phyloP scores from a whole-genome alignment of 1,140 invertebrate species.

The Drosophila melanogaster region Release_6_plus_ISO1_MT NT_033777.3:14380001-14380500 shows the following conservation, averaged over 20 bases:
- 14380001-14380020: constrained; percentile 20
- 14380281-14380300: constrained; percentile 26
- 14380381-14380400: no score
- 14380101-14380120: not conserved
- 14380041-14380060: constrained; percentile 66
- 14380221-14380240: constrained; percentile 43
- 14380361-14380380: not conserved
- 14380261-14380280: constrained; percentile 57
- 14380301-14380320: not conserved
- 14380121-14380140: constrained; percentile 76
- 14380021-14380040: constrained; percentile 58
- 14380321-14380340: constrained; percentile 30
- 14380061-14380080: constrained; percentile 18
- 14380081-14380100: not conserved
- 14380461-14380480: constrained; percentile 31
- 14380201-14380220: constrained; percentile 79
- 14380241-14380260: constrained; percentile 15
- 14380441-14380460: constrained; percentile 56
- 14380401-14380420: constrained; percentile 33
- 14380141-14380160: constrained; percentile 80
- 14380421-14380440: constrained; percentile 76
- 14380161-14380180: constrained; percentile 81
- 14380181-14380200: constrained; percentile 83
- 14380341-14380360: constrained; percentile 6
- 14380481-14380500: constrained; percentile 17